Percentiles rank a stretch among this genome's conserved stretches.
phyloP scores from a whole-genome alignment of 2,113 vertebrate genomes.

The Scolopax mira region DNA sequence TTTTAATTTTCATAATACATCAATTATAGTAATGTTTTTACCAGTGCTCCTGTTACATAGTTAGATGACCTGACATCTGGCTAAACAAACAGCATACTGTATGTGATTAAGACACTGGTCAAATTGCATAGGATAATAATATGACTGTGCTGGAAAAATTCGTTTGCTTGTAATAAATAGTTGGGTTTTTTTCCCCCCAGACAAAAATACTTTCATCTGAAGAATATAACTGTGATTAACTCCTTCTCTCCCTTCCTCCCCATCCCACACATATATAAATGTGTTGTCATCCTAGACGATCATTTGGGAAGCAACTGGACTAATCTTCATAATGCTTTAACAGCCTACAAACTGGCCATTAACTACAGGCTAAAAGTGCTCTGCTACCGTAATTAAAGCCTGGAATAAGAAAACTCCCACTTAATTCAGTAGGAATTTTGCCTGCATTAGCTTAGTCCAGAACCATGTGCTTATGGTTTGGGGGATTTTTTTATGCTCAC shows the following conservation, averaged over 20 bases:
- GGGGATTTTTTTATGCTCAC: background rate
- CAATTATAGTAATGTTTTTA: background rate
- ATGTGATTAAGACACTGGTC: slow-evolving; percentile 12
- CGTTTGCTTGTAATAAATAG: background rate
- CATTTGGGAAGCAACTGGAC: background rate
- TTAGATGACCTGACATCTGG: background rate
- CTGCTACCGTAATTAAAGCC: background rate
- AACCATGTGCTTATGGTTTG: background rate
- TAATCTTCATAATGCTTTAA: background rate
- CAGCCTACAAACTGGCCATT: background rate
- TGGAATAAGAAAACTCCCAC: background rate
- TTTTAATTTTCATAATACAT: slow-evolving; percentile 8
- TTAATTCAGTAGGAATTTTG: background rate
- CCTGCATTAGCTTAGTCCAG: background rate
- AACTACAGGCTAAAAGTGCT: background rate
- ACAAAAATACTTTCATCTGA: background rate
- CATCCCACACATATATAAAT: background rate
- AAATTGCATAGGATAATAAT: background rate
- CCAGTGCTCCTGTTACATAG: background rate
- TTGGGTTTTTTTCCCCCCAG: background rate
- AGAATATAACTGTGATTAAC: background rate
- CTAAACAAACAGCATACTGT: background rate
- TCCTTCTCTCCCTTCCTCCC: background rate
- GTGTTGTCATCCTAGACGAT: background rate
- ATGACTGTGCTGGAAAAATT: background rate